A percentile compares a stretch with the other conserved stretches of the same genome.
Evolutionary conservation across 2,797 vertebrate species (phyloP).

Genomic region (Spondyliosoma cantharus): DNA sequence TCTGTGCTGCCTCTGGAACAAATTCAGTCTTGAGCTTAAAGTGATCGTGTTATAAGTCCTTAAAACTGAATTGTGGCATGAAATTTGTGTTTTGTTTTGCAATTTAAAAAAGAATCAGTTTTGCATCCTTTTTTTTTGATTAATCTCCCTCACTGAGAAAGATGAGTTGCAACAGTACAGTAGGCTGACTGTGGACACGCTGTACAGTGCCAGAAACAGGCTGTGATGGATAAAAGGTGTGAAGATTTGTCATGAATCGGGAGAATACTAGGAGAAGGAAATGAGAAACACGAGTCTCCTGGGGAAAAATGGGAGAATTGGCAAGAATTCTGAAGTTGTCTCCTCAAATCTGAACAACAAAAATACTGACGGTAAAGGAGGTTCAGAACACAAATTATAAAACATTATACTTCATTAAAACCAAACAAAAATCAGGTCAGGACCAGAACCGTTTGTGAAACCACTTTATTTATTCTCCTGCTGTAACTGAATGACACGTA

Average conservation of each 20-base stretch:
- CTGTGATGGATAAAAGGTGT: too few species aligned
- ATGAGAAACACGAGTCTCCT: too few species aligned
- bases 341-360: background rate
- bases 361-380: background rate
- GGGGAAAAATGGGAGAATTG: too few species aligned
- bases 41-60: background rate
- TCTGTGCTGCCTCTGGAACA: background rate
- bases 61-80: background rate
- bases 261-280: too few species aligned
- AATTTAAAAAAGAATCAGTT: background rate
- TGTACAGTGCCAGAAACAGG: too few species aligned
- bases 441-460: constrained; percentile 38
- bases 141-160: too few species aligned
- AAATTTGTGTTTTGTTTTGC: background rate
- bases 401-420: background rate
- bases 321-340: too few species aligned
- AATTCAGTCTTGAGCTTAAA: background rate
- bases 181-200: too few species aligned
- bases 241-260: too few species aligned
- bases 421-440: background rate
- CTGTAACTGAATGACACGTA: constrained; percentile 25
- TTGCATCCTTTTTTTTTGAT: background rate
- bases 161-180: too few species aligned
- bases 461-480: constrained; percentile 51
- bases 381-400: background rate